Evolutionary conservation across 1,140 invertebrate genomes (phyloP).

Genomic region (Yoshiicerus persimilis): DNA sequence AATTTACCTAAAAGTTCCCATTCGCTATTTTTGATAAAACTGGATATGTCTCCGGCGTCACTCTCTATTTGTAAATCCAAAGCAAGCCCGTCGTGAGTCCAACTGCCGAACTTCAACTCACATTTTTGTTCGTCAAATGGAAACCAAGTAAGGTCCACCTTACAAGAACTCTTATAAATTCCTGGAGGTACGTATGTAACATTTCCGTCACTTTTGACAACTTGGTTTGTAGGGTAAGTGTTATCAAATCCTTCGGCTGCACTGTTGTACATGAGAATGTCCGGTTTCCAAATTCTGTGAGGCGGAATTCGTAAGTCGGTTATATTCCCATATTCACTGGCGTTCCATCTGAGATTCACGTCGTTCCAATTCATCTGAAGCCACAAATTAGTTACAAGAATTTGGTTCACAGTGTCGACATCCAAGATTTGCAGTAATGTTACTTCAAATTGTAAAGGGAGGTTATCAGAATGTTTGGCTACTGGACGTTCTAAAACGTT

Average conservation of each 20-base stretch:
- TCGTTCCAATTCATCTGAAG: background rate
- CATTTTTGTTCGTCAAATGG: slow-evolving; percentile 98
- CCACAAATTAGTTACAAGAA: background rate
- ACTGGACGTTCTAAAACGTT: background rate
- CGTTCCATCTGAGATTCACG: background rate
- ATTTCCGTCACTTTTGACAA: background rate
- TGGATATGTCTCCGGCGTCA: slow-evolving; percentile 51
- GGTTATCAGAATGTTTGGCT: background rate
- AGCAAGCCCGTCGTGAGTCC: slow-evolving; percentile 55
- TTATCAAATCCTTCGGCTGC: background rate
- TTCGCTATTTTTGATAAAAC: background rate
- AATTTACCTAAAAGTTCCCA: background rate
- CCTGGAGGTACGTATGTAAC: background rate
- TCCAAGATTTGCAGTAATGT: background rate
- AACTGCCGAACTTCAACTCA: slow-evolving; percentile 93
- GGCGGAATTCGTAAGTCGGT: background rate
- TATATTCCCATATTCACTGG: background rate
- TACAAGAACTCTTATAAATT: slow-evolving; percentile 81
- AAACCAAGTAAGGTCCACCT: slow-evolving; percentile 99
- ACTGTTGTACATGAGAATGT: background rate
- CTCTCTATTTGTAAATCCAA: background rate
- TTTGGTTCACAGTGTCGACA: background rate
- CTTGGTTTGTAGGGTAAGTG: background rate
- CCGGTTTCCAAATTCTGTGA: background rate
- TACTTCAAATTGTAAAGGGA: background rate